These are phyloP conservation scores for Girardinus metallicus DNA, from an alignment of 2,797 vertebrate genomes.

Conservation along the genomic window DNA sequence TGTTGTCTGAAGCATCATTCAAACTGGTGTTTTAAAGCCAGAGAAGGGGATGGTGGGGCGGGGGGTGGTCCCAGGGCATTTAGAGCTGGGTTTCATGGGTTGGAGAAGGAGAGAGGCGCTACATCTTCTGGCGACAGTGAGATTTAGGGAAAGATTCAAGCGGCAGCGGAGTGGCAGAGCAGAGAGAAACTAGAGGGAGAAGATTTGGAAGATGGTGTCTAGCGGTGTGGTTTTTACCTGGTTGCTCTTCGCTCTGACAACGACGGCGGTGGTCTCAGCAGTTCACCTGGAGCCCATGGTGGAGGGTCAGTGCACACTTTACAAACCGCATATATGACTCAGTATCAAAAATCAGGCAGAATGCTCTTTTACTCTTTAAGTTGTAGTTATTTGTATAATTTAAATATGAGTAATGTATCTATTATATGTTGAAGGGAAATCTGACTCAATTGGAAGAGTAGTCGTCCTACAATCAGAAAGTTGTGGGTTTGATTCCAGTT, in stretches of 20 bases:
- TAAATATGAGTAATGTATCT: neutral
- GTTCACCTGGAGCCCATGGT: slow-evolving; percentile 60
- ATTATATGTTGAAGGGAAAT: neutral
- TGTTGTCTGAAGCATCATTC: slow-evolving; percentile 78
- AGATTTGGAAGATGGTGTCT: slow-evolving; percentile 71
- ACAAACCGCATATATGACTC: neutral
- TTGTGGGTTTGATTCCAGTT: neutral
- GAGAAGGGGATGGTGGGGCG: slow-evolving; percentile 50
- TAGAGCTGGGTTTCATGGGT: slow-evolving; percentile 69
- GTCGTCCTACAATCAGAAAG: neutral
- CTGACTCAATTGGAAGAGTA: neutral
- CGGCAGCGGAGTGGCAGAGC: slow-evolving; percentile 34
- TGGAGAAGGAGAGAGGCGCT: slow-evolving; percentile 51
- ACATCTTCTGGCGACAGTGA: slow-evolving; percentile 71
- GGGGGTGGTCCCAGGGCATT: slow-evolving; percentile 70
- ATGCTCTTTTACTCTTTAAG: neutral
- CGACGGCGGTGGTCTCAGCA: slow-evolving; percentile 51
- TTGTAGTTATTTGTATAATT: neutral
- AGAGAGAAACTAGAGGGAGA: slow-evolving; percentile 33
- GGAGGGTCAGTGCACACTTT: slow-evolving; percentile 65
- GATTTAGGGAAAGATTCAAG: slow-evolving; percentile 42
- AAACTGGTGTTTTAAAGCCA: slow-evolving; percentile 80
- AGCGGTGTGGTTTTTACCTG: slow-evolving; percentile 62
- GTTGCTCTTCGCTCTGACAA: slow-evolving; percentile 66
- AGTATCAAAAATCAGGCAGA: slow-evolving; percentile 19